Evolutionary conservation across 2,888 invertebrate genomes (phyloP).

Genomic region (Geophilus truncorum): DNA sequence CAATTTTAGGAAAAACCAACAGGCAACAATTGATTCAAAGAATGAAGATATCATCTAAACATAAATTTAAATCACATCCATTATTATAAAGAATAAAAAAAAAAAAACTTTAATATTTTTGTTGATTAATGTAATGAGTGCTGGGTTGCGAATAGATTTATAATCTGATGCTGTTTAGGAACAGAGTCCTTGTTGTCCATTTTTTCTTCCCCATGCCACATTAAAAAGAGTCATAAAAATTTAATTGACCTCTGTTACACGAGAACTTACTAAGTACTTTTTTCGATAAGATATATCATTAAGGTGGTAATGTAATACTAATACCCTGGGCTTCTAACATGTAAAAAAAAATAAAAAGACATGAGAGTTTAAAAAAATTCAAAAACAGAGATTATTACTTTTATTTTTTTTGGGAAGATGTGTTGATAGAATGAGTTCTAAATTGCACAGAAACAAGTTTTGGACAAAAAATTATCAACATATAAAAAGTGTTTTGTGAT

Average conservation of each 20-base stretch:
- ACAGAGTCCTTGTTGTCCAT: conserved; percentile 4
- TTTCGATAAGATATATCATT: neutral
- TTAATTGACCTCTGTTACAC: neutral
- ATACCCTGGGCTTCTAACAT: neutral
- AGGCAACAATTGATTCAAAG: no score
- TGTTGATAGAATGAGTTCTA: neutral
- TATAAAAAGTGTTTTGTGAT: neutral
- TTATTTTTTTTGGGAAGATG: neutral
- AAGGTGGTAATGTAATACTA: neutral
- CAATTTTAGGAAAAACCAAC: no score
- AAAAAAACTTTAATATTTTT: no score
- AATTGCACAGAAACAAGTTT: neutral
- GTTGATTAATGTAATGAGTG: neutral
- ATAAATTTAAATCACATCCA: no score
- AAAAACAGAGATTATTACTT: no score
- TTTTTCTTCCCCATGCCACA: neutral
- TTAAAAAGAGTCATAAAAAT: neutral
- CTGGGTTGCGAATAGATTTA: neutral
- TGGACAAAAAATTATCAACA: no score
- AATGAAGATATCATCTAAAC: no score
- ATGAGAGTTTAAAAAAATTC: no score
- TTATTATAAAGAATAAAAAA: no score
- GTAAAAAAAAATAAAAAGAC: no score
- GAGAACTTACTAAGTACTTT: neutral
- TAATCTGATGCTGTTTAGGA: conserved; percentile 5